A percentile compares a stretch with the other conserved stretches of the same genome.
phyloP scores from a whole-genome alignment of 2,888 invertebrate species.

The Cerceris rybyensis region DNA sequence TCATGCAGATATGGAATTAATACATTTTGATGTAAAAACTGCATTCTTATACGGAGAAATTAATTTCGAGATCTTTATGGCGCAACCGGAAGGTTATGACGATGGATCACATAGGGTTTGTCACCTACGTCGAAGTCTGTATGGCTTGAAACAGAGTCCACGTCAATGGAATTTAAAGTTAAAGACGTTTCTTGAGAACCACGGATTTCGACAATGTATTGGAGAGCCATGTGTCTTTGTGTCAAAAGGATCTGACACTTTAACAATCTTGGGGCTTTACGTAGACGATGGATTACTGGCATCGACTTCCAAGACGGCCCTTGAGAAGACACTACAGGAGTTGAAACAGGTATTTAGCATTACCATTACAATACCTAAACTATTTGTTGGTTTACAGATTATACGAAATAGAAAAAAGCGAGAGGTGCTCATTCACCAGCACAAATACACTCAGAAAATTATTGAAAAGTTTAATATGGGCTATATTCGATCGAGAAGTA shows the following conservation, averaged over 20 bases:
- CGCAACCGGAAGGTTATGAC: slow-evolving; percentile 64
- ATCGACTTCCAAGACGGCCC: background rate
- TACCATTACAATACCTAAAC: background rate
- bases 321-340: background rate
- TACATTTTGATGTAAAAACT: slow-evolving; percentile 66
- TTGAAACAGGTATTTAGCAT: background rate
- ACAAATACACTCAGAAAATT: background rate
- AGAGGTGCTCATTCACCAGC: background rate
- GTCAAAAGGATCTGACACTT: background rate
- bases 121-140: slow-evolving; percentile 58
- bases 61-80: slow-evolving; percentile 63
- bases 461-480: background rate
- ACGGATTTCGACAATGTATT: background rate
- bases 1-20: slow-evolving; percentile 50
- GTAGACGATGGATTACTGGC: background rate
- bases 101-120: slow-evolving; percentile 61
- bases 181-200: background rate
- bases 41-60: slow-evolving; percentile 60
- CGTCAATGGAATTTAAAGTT: background rate
- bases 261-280: background rate
- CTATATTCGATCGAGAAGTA: background rate
- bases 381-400: background rate
- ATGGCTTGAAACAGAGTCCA: slow-evolving; percentile 65
- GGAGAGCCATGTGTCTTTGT: background rate
- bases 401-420: background rate